Conservation (phyloP, 2,797 vertebrate genomes). For the Hyperoplus lanceolatus region DNA sequence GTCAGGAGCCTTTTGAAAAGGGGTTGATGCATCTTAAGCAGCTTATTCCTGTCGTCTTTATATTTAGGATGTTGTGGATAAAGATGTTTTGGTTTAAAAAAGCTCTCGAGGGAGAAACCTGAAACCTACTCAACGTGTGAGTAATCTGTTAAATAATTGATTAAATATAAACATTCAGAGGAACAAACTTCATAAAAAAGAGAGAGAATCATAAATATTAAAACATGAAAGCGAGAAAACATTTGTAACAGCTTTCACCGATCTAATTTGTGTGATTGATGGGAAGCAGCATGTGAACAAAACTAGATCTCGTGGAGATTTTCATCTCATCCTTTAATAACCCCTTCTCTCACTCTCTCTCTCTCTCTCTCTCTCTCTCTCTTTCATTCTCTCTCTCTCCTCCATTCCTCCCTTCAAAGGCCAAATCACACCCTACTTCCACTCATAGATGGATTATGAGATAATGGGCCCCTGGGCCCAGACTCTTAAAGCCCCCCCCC, state of each 20-base stretch:
- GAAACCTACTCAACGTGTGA: background rate
- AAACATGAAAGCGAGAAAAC: background rate
- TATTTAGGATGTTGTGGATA: background rate
- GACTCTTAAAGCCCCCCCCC: too few relatives aligned
- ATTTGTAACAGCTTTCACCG: background rate
- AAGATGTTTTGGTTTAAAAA: background rate
- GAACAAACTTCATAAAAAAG: background rate
- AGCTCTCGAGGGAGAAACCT: background rate
- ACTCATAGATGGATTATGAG: too few relatives aligned
- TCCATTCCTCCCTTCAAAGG: background rate
- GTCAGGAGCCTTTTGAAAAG: background rate
- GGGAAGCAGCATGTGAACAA: background rate
- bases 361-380: too few relatives aligned
- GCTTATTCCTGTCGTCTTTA: background rate
- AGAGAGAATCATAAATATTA: conserved; percentile 38
- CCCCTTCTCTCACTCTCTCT: background rate
- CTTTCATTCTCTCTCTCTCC: too few relatives aligned
- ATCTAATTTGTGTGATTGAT: conserved; percentile 8
- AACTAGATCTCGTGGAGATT: background rate
- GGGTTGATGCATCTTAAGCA: background rate
- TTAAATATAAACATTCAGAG: background rate
- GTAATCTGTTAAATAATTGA: background rate
- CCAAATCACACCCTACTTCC: background rate
- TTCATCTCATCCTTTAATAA: background rate
- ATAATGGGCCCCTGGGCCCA: too few relatives aligned